These are phyloP conservation scores for Cheilosia urbana DNA, from an alignment of 2,888 invertebrate genomes.

Conservation along the genomic window DNA sequence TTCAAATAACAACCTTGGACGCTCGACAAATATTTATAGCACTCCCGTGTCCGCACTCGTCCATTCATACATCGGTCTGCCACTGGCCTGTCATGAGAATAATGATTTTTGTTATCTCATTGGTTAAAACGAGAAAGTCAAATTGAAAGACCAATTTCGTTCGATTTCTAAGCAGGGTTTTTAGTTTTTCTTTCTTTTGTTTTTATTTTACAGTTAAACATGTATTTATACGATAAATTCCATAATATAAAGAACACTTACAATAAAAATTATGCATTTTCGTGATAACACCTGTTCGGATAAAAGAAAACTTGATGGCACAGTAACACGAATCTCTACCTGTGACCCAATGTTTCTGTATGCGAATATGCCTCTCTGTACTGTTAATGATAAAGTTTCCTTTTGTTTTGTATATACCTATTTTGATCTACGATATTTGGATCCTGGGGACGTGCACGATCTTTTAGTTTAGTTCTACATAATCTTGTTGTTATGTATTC, in stretches of 20 bases:
- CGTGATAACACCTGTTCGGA: constrained; percentile 16
- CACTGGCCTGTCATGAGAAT: no score
- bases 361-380: neutral
- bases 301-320: no score
- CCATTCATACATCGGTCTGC: no score
- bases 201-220: constrained; percentile 63
- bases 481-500: constrained; percentile 22
- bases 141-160: neutral
- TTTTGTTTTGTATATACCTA: constrained; percentile 40
- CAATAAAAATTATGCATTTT: constrained; percentile 37
- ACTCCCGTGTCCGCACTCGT: no score
- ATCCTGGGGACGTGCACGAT: constrained; percentile 1
- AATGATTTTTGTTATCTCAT: no score
- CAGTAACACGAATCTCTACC: no score
- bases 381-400: neutral
- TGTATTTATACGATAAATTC: constrained; percentile 54
- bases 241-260: constrained; percentile 67
- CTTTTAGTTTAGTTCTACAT: constrained; percentile 1
- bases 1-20: no score
- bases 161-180: constrained; percentile 57
- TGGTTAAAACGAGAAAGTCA: neutral
- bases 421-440: constrained; percentile 6
- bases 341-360: no score
- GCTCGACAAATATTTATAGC: no score
- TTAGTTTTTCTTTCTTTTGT: constrained; percentile 19